Evolutionary conservation across 2,797 vertebrate genomes (phyloP).

Genomic region (Tachyglossus aculeatus): DNA sequence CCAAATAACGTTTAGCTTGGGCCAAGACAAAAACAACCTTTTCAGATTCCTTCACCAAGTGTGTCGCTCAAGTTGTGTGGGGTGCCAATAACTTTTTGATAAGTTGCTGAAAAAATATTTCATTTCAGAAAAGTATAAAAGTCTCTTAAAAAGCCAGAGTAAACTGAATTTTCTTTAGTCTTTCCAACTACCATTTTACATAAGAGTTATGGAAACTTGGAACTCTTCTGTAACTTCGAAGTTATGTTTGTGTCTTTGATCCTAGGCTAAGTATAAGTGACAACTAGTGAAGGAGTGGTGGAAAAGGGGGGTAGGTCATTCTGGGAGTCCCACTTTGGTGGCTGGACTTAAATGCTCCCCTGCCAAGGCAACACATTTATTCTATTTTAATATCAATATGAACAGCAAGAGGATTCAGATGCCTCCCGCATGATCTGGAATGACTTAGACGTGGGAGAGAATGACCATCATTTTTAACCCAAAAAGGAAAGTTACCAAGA

Average conservation of each 20-base stretch:
- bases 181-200: no score
- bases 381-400: constrained; percentile 50
- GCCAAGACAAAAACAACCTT: constrained; percentile 44
- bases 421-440: constrained; percentile 40
- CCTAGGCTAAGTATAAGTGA: constrained; percentile 28
- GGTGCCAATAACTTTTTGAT: constrained; percentile 10
- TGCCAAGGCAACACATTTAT: constrained; percentile 56
- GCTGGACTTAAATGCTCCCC: constrained; percentile 29
- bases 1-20: constrained; percentile 62
- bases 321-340: constrained; percentile 43
- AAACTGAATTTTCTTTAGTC: not conserved
- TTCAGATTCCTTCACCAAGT: constrained; percentile 40
- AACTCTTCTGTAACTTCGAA: no score
- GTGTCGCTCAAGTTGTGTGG: constrained; percentile 20
- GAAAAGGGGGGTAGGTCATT: constrained; percentile 31
- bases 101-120: constrained; percentile 1
- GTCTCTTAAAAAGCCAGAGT: not conserved
- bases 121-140: constrained; percentile 9
- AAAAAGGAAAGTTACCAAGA: constrained; percentile 20
- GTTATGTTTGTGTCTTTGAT: constrained; percentile 3
- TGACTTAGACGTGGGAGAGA: constrained; percentile 39
- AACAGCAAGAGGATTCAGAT: constrained; percentile 55
- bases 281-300: constrained; percentile 22
- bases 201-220: no score
- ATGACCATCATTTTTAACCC: constrained; percentile 26